Evolutionary conservation across 2,113 vertebrate species (phyloP).

Genomic region (Rhynchomys soricoides): DNA sequence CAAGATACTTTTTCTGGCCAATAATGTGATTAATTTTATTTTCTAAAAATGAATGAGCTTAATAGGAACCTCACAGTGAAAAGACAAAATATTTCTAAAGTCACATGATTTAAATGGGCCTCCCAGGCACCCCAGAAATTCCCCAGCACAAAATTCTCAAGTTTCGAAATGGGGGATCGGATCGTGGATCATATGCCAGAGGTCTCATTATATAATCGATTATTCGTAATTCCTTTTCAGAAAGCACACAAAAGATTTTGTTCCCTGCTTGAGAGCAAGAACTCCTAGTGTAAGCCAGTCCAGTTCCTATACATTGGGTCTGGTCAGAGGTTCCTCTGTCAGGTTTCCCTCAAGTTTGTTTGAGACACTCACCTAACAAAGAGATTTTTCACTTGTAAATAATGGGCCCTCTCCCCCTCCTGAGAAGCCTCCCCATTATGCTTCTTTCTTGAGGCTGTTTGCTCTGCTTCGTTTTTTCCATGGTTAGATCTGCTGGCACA

Average conservation of each 20-base stretch:
- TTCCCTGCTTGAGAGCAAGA: not conserved
- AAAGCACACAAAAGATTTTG: not conserved
- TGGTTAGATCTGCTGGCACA: conserved; percentile 51
- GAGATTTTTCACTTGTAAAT: conserved; percentile 68
- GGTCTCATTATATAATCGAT: not conserved
- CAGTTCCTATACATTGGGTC: conserved; percentile 14
- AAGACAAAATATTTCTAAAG: not conserved
- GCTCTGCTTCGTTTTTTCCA: conserved; percentile 62
- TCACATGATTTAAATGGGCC: not conserved
- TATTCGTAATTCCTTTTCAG: not conserved
- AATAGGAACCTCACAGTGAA: not conserved
- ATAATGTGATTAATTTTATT: not conserved
- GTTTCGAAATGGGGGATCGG: conserved; percentile 38
- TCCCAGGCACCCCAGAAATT: not conserved
- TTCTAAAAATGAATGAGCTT: not conserved
- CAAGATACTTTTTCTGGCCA: not conserved
- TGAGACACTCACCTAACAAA: conserved; percentile 56
- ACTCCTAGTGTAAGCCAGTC: not conserved
- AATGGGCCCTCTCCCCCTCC: conserved; percentile 30
- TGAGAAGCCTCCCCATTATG: not conserved
- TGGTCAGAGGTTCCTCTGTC: not conserved
- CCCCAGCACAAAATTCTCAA: not conserved
- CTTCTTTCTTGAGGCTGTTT: conserved; percentile 55
- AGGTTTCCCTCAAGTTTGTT: conserved; percentile 47
- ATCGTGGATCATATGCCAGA: not conserved